A percentile compares a stretch with the other conserved stretches of the same genome.
Evolutionary conservation across 2,113 vertebrate species (phyloP).

Genomic region (Siphamia tubifer): DNA sequence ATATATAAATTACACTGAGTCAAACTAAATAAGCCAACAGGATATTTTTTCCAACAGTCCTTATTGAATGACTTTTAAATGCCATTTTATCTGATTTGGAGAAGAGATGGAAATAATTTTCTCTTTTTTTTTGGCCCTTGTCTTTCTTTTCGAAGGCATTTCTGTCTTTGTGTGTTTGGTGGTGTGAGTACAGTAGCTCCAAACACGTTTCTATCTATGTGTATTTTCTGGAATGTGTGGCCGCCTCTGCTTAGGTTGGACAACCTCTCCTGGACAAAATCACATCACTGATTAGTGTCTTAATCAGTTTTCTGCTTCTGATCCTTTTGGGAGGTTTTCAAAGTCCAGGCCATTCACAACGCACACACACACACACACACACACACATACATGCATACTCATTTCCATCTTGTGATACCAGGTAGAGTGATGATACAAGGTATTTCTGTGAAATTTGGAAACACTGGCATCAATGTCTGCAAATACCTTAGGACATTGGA

Average conservation of each 20-base stretch:
- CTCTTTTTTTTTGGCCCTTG: neutral
- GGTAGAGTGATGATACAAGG: no score
- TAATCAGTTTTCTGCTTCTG: constrained; percentile 35
- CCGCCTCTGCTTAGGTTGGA: neutral
- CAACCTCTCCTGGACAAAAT: constrained; percentile 3
- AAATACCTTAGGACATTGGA: no score
- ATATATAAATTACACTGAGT: neutral
- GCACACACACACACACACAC: no score
- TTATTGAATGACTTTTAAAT: constrained; percentile 8
- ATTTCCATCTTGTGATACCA: no score
- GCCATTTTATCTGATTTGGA: neutral
- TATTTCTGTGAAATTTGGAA: no score
- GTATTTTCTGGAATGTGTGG: constrained; percentile 18
- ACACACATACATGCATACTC: no score
- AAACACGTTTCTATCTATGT: constrained; percentile 3
- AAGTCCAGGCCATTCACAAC: neutral
- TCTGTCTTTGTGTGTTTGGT: neutral
- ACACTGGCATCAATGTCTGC: no score
- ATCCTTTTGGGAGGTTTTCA: constrained; percentile 29
- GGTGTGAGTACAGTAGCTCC: neutral
- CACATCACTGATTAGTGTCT: constrained; percentile 51
- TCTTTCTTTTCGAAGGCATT: neutral
- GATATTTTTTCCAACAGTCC: neutral
- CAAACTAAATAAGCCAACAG: neutral
- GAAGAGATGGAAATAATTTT: constrained; percentile 13